Evolutionary conservation across 2,113 vertebrate species (phyloP).

Genomic region (Pseudonaja textilis): DNA sequence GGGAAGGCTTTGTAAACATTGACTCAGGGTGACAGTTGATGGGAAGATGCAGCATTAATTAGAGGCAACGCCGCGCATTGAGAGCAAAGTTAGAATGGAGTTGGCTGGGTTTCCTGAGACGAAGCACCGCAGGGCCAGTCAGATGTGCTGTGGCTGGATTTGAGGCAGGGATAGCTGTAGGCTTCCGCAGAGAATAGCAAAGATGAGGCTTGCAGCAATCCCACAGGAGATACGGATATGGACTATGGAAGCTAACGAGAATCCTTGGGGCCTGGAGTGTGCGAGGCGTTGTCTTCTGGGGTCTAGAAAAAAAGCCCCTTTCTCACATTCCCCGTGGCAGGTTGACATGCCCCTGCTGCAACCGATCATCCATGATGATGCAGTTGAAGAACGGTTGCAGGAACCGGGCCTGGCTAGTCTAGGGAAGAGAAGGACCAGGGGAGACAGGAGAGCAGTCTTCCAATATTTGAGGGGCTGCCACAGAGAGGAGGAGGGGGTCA

Average conservation of each 20-base stretch:
- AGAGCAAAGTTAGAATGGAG: conserved; percentile 76
- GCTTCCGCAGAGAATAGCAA: conserved; percentile 45
- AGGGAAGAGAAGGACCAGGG: too few relatives aligned
- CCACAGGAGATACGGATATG: conserved; percentile 54
- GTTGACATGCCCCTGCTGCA: neutral
- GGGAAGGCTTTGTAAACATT: conserved; percentile 77
- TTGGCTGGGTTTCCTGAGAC: conserved; percentile 73
- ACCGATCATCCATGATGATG: too few relatives aligned
- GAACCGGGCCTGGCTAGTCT: too few relatives aligned
- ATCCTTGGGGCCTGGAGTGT: neutral
- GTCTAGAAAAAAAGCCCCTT: neutral
- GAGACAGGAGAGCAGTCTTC: too few relatives aligned
- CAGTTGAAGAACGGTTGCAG: too few relatives aligned
- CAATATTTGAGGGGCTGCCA: too few relatives aligned
- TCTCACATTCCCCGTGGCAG: neutral
- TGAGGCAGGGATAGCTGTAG: conserved; percentile 59
- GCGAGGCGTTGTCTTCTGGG: neutral
- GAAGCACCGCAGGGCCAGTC: conserved; percentile 68
- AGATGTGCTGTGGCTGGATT: conserved; percentile 67
- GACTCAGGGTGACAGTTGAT: conserved; percentile 81
- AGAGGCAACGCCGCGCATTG: conserved; percentile 74
- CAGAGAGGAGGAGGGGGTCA: too few relatives aligned
- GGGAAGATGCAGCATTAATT: conserved; percentile 82
- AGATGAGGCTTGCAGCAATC: conserved; percentile 54
- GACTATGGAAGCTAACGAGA: conserved; percentile 52